A percentile compares a stretch with the other conserved stretches of the same genome.
Conservation (phyloP, 2,888 invertebrate genomes). For the Dromius quadrimaculatus region DNA sequence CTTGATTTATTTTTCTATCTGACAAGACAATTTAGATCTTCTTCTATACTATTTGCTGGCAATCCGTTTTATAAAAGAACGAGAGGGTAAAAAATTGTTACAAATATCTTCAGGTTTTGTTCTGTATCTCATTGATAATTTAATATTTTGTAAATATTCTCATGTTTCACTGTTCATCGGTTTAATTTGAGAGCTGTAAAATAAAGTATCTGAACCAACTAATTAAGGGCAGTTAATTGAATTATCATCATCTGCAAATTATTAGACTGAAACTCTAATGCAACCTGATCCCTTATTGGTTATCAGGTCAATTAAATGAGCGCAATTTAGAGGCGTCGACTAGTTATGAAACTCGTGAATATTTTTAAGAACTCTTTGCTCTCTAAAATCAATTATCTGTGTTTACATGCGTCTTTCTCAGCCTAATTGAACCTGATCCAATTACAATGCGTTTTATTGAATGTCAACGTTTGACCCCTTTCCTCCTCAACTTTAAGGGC, state of each 20-base stretch:
- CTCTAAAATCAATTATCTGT: constrained; percentile 44
- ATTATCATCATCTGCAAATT: constrained; percentile 40
- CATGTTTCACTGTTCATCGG: constrained; percentile 5
- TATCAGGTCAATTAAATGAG: neutral
- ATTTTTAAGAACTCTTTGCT: neutral
- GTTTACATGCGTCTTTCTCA: constrained; percentile 31
- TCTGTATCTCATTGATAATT: constrained; percentile 15
- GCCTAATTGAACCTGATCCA: constrained; percentile 50
- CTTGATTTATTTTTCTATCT: constrained; percentile 54
- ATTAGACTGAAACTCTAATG: constrained; percentile 12
- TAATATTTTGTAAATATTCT: neutral
- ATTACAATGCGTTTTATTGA: constrained; percentile 50
- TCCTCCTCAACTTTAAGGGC: too few species aligned
- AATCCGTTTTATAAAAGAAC: constrained; percentile 17
- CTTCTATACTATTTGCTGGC: constrained; percentile 28
- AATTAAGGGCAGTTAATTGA: constrained; percentile 45
- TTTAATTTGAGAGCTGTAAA: constrained; percentile 1
- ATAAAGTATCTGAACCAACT: constrained; percentile 23
- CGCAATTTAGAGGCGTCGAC: neutral
- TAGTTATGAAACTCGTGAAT: neutral
- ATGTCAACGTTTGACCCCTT: constrained; percentile 11
- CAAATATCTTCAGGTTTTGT: constrained; percentile 34
- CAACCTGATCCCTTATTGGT: constrained; percentile 1
- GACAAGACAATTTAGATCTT: constrained; percentile 16
- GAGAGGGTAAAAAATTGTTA: constrained; percentile 21